Percentiles rank a stretch among this genome's conserved stretches.
Evolutionary conservation across 23 tunicate species (phyloP).

Genomic region (Styela plicata): DNA sequence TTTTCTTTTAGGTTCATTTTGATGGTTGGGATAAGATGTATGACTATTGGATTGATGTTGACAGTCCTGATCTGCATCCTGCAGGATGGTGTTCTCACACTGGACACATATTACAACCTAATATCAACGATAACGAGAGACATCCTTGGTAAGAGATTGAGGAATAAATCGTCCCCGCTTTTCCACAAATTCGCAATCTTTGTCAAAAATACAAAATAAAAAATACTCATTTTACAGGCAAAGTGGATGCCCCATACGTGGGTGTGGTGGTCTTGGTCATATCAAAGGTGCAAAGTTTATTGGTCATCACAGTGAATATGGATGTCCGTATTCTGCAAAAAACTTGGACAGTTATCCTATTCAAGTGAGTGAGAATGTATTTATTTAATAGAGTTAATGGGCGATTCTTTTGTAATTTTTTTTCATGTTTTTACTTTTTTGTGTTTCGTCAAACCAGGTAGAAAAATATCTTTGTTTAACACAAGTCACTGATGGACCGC

Average conservation of each 20-base stretch:
- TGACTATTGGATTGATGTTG: constrained; percentile 72
- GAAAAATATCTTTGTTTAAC: no score
- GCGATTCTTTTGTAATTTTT: no score
- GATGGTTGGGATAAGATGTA: constrained; percentile 62
- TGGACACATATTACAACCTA: constrained; percentile 55
- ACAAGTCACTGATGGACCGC: no score
- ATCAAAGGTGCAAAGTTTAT: constrained; percentile 32
- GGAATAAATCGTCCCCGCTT: no score
- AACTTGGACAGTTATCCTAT: constrained; percentile 45
- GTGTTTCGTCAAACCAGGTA: no score
- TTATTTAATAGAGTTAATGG: no score
- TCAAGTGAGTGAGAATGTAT: no score
- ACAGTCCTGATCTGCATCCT: constrained; percentile 67
- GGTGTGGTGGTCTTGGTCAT: constrained; percentile 74
- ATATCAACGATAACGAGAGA: constrained; percentile 14
- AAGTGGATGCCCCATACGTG: constrained; percentile 58
- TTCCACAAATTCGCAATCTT: no score
- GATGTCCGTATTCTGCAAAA: constrained; percentile 74
- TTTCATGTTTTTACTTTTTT: no score
- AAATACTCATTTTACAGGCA: neutral
- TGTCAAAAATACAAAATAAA: no score
- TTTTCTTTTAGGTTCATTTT: constrained; percentile 54
- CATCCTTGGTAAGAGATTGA: constrained; percentile 13
- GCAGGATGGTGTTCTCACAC: constrained; percentile 54
- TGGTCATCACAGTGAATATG: constrained; percentile 65